phyloP scores from a whole-genome alignment of 2,888 invertebrate species.

The Oscheius onirici region DNA sequence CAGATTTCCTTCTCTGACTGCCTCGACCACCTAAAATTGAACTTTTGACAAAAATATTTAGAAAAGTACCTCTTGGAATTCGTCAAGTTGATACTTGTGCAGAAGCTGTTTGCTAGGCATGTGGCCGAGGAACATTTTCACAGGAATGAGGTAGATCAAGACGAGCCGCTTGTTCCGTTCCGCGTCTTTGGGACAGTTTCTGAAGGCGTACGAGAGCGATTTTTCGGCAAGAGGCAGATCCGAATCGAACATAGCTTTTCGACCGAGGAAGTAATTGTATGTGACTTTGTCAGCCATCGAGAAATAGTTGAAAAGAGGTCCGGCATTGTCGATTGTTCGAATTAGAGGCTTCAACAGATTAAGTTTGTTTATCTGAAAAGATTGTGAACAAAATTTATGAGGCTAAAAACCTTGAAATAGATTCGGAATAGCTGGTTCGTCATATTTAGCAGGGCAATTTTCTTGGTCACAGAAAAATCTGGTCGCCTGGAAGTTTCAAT shows the following conservation, averaged over 20 bases:
- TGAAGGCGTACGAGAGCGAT: slow-evolving; percentile 89
- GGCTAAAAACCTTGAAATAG: slow-evolving; percentile 82
- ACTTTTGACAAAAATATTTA: slow-evolving; percentile 65
- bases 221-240: slow-evolving; percentile 93
- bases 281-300: slow-evolving; percentile 91
- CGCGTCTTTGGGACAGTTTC: slow-evolving; percentile 82
- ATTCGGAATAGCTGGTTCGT: slow-evolving; percentile 97
- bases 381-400: not conserved
- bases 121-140: slow-evolving; percentile 87
- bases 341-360: slow-evolving; percentile 85
- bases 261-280: slow-evolving; percentile 92
- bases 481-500: slow-evolving; percentile 77
- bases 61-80: slow-evolving; percentile 84
- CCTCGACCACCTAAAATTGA: slow-evolving; percentile 47
- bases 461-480: slow-evolving; percentile 88
- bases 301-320: slow-evolving; percentile 85
- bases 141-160: slow-evolving; percentile 82
- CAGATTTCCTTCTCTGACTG: slow-evolving; percentile 82
- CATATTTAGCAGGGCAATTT: slow-evolving; percentile 92
- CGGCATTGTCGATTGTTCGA: slow-evolving; percentile 91
- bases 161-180: slow-evolving; percentile 89
- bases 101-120: slow-evolving; percentile 87
- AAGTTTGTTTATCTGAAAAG: slow-evolving; percentile 75
- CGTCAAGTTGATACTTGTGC: slow-evolving; percentile 87
- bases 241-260: slow-evolving; percentile 98